Base-by-base conservation (phyloP, 2,797 vertebrate species). In the Protosalanx chinensis region DNA sequence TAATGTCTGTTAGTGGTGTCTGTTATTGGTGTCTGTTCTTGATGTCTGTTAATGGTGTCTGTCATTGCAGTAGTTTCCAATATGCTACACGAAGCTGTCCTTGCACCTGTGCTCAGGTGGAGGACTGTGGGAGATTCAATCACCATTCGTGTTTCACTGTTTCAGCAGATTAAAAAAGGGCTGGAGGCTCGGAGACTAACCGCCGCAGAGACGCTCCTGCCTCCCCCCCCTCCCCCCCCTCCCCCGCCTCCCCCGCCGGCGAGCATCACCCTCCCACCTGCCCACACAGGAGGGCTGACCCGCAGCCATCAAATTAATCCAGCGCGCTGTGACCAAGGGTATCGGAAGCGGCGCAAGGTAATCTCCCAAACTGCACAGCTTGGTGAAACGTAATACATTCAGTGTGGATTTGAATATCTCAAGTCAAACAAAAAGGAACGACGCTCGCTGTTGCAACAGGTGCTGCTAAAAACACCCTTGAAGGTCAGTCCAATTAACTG, bases 401-500 rank as follows among this genome's bases (percentile, higher is more conserved):
- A 30, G 61, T 71, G 66, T 68, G 58, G 57, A 70, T 75, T 79
- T 67, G 58, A 51, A 73, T 65, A 49, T 49, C 16, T 27, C 33
- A 66, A 72, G 74, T 76, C 29, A 67, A 75, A 81, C 71, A 73
- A 30, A 67, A 56, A 18, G 4, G 23, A 71, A 18, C 10, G 23
- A 71, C 10, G 60, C 51, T n/a, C 37, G 76, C 68, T 32, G 64
- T 46, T 4, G 33, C 71, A 59, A 62, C 57, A 67, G 46, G 67
- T 64, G 57, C 61, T 10, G 12, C 71, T 70, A 59, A 66, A 66
- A 60, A 64, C 68, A 72, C 75, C 65, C 30, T 46, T 67, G 72
- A 87, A 83, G 79, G 82, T 86, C 82, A 82, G 51, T 73, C 71
- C 84, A 87, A 85, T 90, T 88, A 88, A 78, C 72, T 72, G 53